Percentiles rank a stretch among this genome's conserved stretches.
Evolutionary conservation across 2,113 vertebrate species (phyloP).

Genomic region (Porphyrio hochstetteri): DNA sequence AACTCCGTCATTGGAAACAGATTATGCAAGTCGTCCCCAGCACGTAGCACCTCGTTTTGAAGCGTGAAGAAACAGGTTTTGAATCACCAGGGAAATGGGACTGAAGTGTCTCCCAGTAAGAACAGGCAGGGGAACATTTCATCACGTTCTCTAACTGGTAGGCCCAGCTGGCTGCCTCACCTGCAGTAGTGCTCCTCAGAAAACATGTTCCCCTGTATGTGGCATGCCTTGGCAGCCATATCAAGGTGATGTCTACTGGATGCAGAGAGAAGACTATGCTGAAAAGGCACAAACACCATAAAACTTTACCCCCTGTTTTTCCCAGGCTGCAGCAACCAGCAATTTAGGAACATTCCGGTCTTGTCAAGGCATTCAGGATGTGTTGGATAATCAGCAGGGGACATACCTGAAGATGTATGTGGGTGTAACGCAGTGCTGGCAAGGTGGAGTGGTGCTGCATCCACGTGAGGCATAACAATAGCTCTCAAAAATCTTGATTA

Average conservation of each 20-base stretch:
- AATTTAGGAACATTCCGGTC: neutral
- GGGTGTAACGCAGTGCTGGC: neutral
- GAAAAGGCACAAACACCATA: neutral
- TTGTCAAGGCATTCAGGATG: neutral
- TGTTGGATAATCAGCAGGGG: neutral
- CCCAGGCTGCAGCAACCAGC: neutral
- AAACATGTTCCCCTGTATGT: neutral
- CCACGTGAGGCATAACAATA: neutral
- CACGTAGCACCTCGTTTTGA: neutral
- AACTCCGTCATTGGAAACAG: neutral
- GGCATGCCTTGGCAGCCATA: neutral
- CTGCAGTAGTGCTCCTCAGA: neutral
- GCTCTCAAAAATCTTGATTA: neutral
- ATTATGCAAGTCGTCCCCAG: neutral
- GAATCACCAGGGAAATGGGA: neutral
- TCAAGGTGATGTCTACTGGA: neutral
- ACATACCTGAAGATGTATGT: neutral
- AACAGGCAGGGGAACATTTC: neutral
- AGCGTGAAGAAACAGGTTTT: slow-evolving; percentile 49
- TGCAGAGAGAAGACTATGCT: neutral
- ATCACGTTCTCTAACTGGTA: rapidly evolving
- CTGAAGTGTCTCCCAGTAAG: neutral
- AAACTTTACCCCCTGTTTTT: neutral
- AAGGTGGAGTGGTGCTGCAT: neutral
- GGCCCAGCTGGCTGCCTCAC: neutral